Evolutionary conservation across 2,797 vertebrate genomes (phyloP), one percentile per base, ranked within the genome.

Genomic region (Anniella stebbinsi): DNA sequence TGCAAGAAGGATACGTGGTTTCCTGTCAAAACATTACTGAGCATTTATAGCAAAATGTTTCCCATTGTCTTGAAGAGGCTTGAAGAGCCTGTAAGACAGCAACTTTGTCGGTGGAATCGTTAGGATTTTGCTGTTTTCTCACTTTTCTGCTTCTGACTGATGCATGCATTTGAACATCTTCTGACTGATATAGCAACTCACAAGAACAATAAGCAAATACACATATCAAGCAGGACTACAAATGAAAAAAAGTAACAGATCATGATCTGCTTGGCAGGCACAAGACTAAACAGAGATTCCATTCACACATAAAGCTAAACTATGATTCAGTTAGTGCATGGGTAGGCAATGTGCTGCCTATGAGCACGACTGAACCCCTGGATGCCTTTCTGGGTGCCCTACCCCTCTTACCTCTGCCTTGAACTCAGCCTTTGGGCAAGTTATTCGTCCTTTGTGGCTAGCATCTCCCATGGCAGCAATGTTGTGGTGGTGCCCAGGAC

Each of bases 11-110:
- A 5, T 54, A 11, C 0, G 0, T n/a, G 25, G 15, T 75, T 92
- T 90, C 66, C 38, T 80, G 80, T 67, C 8, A 80, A 67, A 67
- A 54, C 13, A 18, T 30, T 87, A 72, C 60, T 93, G 76, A 80
- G 33, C 7, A 28, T 67, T 41, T 48, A 48, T 7, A 1, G n/a
- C 0, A 18, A n/a, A 25, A 1, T 30, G 17, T 70, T 36, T 12
- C 10, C 5, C 48, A 17, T 13, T 12, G 10, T 72, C 89, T 63
- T 36, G 54, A 28, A 86, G 25, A 75, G 54, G 4, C n/a, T 54
- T 80, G 23, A 72, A 41, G 6, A 57, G 5, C 21, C 36, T 63
- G 2, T 18, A 69, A 33, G 51, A 80, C 63, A 63, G 51, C 21
- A 88, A 41, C 21, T n/a, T n/a, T 48, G 4, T n/a, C 9, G 33